Evolutionary conservation across 1,140 invertebrate species (phyloP), one percentile per base, ranked within the genome.

Genomic region (Neodiprion virginianus): DNA sequence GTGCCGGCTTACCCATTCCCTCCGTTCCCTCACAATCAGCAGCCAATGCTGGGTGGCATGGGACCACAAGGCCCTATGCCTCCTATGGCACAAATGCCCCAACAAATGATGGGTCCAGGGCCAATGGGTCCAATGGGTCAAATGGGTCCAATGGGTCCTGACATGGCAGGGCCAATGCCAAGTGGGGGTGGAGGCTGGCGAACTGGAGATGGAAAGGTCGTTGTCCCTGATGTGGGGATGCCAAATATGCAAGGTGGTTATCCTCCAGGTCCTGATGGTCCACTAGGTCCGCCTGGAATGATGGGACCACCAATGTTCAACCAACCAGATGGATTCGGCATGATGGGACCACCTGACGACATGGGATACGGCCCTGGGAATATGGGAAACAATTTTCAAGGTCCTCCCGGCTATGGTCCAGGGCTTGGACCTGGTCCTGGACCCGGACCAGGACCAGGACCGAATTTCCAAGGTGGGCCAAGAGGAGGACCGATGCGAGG

Each of bases 401-500:
- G 76, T 1, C 79, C 78, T 48, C 83, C 83, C 48, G 87, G 82
- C 11, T 86, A 86, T 75, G 86, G 84, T 0, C 87, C 86, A n/a
- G 79, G 80, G 77, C 80, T 85, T 72, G 85, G 80, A 11, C 85
- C 82, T 10, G 89, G 84, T 80, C 86, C 87, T 9, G 79, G 83
- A 77, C 84, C 79, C 68, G 78, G 87, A 49, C 82, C 82, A 69
- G 83, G 82, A 69, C 85, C 76, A 66, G 82, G 72, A 23, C 85
- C 86, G 0, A 88, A 88, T 17, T 88, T 87, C 68, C 86, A 86
- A n/a, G 85, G 88, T 61, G 83, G 88, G 7, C 88, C 88, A 5
- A 81, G 87, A 77, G 84, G 90, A 69, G 88, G 82, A 48, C 84
- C 90, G 65, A 92, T 91, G 90, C 83, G 88, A 23, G 88, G 87